Conservation (phyloP, 2,888 invertebrate genomes). For the Hirtodrosophila histrioides region DNA sequence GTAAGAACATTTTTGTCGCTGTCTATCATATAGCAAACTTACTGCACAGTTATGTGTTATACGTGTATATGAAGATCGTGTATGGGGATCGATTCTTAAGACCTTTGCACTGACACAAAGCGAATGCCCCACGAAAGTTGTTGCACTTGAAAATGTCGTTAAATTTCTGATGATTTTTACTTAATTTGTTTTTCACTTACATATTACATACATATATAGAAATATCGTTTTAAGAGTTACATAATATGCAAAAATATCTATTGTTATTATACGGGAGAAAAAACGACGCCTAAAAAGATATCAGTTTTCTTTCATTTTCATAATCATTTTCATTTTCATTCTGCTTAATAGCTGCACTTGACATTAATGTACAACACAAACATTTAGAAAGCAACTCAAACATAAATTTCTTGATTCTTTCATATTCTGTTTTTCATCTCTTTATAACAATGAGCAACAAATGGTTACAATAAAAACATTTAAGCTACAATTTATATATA, state of each 20-base stretch:
- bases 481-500: constrained; percentile 63
- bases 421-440: constrained; percentile 4
- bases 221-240: constrained; percentile 65
- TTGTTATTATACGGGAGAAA: constrained; percentile 68
- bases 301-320: constrained; percentile 48
- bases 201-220: constrained; percentile 66
- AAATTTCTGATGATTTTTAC: constrained; percentile 29
- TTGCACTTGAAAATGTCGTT: constrained; percentile 65
- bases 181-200: constrained; percentile 50
- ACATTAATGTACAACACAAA: constrained; percentile 15
- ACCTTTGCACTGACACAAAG: constrained; percentile 44
- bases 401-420: constrained; percentile 31
- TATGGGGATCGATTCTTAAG: constrained; percentile 5
- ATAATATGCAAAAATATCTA: constrained; percentile 78
- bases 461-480: constrained; percentile 77
- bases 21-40: constrained; percentile 62
- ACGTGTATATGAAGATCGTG: constrained; percentile 49
- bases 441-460: constrained; percentile 70
- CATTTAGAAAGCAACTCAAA: constrained; percentile 57
- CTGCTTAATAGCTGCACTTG: constrained; percentile 34
- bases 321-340: constrained; percentile 5
- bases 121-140: constrained; percentile 37
- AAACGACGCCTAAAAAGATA: constrained; percentile 69
- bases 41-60: constrained; percentile 59
- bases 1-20: constrained; percentile 44